Evolutionary conservation across 2,888 invertebrate species (phyloP), one percentile per base, ranked within the genome.

Genomic region (Carcina quercana): DNA sequence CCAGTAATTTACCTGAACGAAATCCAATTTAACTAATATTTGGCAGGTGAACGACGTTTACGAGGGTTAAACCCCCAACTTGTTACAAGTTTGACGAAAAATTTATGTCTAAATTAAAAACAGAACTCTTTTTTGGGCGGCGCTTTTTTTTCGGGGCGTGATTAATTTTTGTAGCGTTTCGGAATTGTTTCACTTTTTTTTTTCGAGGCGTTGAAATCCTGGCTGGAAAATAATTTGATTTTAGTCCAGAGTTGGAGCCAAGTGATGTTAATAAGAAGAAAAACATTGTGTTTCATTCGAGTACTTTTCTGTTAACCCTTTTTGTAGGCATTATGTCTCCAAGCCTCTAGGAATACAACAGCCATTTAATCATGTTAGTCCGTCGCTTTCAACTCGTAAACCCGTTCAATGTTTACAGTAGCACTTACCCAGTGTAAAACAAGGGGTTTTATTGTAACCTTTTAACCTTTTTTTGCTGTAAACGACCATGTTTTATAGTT

Each of bases 1-100:
- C 14, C 7, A 3, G 12, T 24, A 25, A 25, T 29, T 34, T 28
- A 19, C 20, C 24, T 13, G 10, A 34, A 28, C 20, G 26, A 44
- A 49, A 50, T 52, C 53, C 50, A 59, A 59, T 62, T 65, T 56
- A 53, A 50, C 48, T 54, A 44, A 50, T 50, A 60, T 62, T 58
- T 60, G 63, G 62, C 65, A 66, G 55, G 31, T 54, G 58, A 59
- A 38, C 37, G 64, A 59, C 59, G 39, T 47, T 48, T 51, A 57
- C 52, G 47, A 53, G 55, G 53, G 51, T 50, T 34, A 21, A n/a
- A 24, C 11, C 15, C 10, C 19, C n/a, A 15, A 28, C 14, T 33
- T 33, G 24, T 24, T 15, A 15, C 17, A 22, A 15, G 12, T 15
- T 28, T 22, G 22, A 28, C 10, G 22, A 33, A 33, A 17, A 13